These are phyloP conservation scores for Oreochromis aureus DNA, from an alignment of 2,113 vertebrate species.

Conservation along the genomic window DNA sequence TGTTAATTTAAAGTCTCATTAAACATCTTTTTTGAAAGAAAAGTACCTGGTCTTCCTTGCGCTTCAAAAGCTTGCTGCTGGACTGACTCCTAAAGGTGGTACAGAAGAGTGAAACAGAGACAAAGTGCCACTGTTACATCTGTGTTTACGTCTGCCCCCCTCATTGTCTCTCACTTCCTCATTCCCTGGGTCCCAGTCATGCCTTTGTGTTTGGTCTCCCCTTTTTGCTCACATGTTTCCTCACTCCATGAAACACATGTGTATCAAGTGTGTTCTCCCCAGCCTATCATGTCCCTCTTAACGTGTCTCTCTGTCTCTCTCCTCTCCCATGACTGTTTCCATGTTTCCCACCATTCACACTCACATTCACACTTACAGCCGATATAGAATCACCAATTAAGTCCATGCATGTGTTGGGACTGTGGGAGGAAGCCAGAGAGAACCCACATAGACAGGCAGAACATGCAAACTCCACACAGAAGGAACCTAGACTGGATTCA, in stretches of 20 bases:
- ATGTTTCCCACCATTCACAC: rapidly evolving
- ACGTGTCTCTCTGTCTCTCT: background rate
- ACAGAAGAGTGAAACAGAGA: background rate
- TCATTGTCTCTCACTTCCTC: rapidly evolving
- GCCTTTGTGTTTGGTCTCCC: rapidly evolving
- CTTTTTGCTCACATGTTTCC: background rate
- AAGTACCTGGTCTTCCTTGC: rapidly evolving
- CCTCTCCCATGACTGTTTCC: background rate
- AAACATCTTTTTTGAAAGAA: rapidly evolving
- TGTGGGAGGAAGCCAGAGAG: too few species aligned
- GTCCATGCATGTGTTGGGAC: too few species aligned
- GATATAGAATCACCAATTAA: background rate
- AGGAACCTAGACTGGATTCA: background rate
- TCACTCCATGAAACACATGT: background rate
- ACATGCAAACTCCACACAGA: too few species aligned
- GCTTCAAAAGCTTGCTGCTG: background rate
- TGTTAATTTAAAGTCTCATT: background rate
- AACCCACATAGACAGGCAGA: too few species aligned
- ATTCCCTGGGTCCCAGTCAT: background rate
- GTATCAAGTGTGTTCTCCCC: background rate
- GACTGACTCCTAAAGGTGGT: rapidly evolving
- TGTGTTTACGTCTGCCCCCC: background rate
- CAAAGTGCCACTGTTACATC: background rate
- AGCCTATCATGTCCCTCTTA: background rate
- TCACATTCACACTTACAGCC: rapidly evolving